These are phyloP conservation scores for Gerris buenoi DNA, from an alignment of 1,140 invertebrate genomes.

Conservation along the genomic window DNA sequence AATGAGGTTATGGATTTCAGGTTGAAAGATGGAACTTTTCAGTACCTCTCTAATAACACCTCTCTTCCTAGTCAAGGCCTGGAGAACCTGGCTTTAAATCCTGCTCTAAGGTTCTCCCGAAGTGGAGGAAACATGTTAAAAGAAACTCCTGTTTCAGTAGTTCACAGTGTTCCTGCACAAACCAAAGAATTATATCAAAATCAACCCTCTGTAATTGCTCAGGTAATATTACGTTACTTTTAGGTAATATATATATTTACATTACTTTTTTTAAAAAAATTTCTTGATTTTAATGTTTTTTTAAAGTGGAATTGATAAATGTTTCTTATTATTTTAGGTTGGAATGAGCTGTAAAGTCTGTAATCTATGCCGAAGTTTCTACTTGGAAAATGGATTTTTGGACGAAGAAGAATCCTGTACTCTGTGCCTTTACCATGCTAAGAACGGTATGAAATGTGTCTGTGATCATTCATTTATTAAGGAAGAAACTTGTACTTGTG, in stretches of 20 bases:
- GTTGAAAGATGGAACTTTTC: background rate
- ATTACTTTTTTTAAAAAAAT: background rate
- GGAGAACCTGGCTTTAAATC: background rate
- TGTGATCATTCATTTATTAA: background rate
- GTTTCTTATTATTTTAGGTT: background rate
- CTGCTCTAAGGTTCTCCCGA: background rate
- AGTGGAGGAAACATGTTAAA: background rate
- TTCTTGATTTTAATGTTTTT: background rate
- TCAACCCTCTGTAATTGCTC: background rate
- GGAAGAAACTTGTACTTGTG: background rate
- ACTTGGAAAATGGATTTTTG: constrained; percentile 5
- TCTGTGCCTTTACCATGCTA: background rate
- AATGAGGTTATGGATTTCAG: background rate
- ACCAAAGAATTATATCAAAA: background rate
- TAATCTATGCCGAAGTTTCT: background rate
- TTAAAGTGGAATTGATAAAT: constrained; percentile 50
- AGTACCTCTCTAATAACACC: background rate
- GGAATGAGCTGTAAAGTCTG: constrained; percentile 1
- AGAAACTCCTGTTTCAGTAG: background rate
- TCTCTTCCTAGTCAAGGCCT: background rate
- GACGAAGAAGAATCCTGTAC: background rate
- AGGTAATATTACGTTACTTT: background rate
- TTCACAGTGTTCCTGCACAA: background rate
- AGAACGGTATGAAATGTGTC: background rate
- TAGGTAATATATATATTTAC: background rate